A percentile compares a stretch with the other conserved stretches of the same genome.
These are phyloP conservation scores for Cryptophagus acutangulus DNA, from an alignment of 2,888 invertebrate species.

Conservation along the genomic window DNA sequence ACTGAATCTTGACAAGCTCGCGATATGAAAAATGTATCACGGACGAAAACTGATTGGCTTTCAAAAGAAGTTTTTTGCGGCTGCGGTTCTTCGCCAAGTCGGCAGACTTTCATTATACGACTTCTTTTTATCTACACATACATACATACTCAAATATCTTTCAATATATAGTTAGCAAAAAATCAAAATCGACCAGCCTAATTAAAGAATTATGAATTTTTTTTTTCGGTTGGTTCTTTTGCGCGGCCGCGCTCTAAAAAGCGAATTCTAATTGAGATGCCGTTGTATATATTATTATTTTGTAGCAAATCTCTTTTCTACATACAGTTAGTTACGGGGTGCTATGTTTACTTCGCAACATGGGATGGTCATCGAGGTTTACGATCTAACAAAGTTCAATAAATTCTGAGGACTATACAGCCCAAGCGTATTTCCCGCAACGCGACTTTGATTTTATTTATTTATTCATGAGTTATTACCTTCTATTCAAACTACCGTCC, in stretches of 20 bases:
- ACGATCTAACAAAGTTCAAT: conserved; percentile 45
- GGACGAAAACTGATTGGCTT: conserved; percentile 38
- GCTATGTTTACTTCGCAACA: conserved; percentile 44
- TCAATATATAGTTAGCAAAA: no score
- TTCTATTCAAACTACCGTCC: conserved; percentile 37
- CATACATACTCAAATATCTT: no score
- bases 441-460: conserved; percentile 39
- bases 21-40: conserved; percentile 47
- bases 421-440: conserved; percentile 31
- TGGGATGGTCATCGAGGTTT: conserved; percentile 43
- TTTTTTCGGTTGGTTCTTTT: no score
- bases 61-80: no score
- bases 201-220: no score
- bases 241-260: no score
- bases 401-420: conserved; percentile 39
- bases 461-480: conserved; percentile 42
- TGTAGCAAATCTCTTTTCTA: conserved; percentile 27
- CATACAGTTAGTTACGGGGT: conserved; percentile 43
- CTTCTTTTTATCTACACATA: no score
- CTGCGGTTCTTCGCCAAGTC: no score
- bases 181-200: no score
- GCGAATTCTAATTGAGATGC: conserved; percentile 37
- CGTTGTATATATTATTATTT: conserved; percentile 28
- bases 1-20: conserved; percentile 42
- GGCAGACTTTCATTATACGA: no score